phyloP scores from a whole-genome alignment of 2,797 vertebrate species.

The Eulemur albifrons region DNA sequence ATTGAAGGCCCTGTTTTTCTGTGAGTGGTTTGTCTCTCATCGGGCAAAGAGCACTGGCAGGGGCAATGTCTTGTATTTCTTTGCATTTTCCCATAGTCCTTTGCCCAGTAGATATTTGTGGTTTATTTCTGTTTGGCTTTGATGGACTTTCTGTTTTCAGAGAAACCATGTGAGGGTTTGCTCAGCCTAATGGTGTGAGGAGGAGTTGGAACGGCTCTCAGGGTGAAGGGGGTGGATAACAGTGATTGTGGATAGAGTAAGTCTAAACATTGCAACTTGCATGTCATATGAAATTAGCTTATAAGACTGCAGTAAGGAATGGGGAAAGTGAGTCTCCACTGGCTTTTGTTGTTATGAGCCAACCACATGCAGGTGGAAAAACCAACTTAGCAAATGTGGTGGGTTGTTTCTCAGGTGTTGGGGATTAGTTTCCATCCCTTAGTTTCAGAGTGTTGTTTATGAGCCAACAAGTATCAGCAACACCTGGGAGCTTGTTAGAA shows the following conservation, averaged over 20 bases:
- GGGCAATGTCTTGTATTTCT: background rate
- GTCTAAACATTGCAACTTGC: background rate
- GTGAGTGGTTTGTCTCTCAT: background rate
- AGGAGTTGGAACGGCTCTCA: background rate
- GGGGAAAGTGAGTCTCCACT: background rate
- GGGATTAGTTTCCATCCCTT: background rate
- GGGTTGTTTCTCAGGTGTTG: background rate
- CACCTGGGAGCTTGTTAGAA: background rate
- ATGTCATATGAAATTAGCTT: background rate
- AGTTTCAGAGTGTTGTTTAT: background rate
- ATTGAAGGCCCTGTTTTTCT: background rate
- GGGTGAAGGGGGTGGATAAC: background rate
- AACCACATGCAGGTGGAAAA: background rate
- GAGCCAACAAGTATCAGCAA: background rate
- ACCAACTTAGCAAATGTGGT: background rate
- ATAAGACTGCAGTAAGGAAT: background rate
- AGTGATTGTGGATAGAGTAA: background rate
- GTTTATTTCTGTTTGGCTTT: background rate
- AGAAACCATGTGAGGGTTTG: background rate
- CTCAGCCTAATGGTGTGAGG: background rate
- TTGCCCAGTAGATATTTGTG: background rate
- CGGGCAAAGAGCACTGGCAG: background rate
- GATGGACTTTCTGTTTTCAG: background rate
- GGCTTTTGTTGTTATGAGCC: background rate
- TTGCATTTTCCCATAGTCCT: background rate